phyloP scores from a whole-genome alignment of 2,797 vertebrate species.

The Gymnoscopelus braueri region DNA sequence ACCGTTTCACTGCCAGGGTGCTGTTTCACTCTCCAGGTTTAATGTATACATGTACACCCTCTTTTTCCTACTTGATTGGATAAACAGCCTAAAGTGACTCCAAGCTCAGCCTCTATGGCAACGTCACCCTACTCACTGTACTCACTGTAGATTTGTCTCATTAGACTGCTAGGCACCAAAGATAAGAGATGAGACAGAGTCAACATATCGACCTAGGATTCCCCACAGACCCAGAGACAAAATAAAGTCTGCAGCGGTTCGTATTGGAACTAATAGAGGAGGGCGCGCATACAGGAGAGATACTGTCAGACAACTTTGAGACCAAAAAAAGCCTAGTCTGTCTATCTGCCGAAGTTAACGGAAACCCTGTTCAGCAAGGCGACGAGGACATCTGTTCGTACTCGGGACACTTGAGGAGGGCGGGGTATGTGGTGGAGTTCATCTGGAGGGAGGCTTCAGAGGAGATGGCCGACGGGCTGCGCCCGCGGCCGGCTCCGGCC shows the following conservation, averaged over 20 bases:
- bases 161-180: constrained; percentile 11
- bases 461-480: constrained; percentile 90
- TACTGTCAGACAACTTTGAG: too few relatives aligned
- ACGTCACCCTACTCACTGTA: neutral
- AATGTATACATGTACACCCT: neutral
- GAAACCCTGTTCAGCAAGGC: constrained; percentile 81
- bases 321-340: too few relatives aligned
- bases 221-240: too few relatives aligned
- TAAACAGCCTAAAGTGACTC: neutral
- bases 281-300: too few relatives aligned
- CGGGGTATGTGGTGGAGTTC: constrained; percentile 87
- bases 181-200: neutral
- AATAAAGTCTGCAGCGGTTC: too few relatives aligned
- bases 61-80: neutral
- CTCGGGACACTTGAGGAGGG: constrained; percentile 91
- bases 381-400: constrained; percentile 93
- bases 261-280: too few relatives aligned
- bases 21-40: neutral
- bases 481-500: constrained; percentile 83
- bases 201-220: neutral
- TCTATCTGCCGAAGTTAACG: too few relatives aligned
- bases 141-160: neutral
- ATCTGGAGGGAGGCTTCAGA: constrained; percentile 91
- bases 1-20: constrained; percentile 6
- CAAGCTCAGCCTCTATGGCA: neutral